Percentiles rank a stretch among this genome's conserved stretches.
These are phyloP conservation scores for Pseudococcus jackbeardsleyi DNA, from an alignment of 2,888 invertebrate genomes.

Conservation along the genomic window DNA sequence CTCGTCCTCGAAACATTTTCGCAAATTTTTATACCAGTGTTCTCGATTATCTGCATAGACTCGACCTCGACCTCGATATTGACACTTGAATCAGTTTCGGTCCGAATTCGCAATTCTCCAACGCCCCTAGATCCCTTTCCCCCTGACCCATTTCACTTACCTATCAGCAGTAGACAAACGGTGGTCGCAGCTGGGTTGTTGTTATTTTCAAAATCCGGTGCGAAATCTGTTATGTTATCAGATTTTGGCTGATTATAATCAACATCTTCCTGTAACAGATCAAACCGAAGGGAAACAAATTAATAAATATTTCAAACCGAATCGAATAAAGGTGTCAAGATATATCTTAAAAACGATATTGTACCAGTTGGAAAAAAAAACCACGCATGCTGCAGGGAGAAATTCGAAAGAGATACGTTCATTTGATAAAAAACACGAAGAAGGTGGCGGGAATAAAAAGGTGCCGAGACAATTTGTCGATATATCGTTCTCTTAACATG, in stretches of 20 bases:
- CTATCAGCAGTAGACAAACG: conserved; percentile 54
- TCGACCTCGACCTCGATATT: conserved; percentile 15
- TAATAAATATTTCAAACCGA: neutral
- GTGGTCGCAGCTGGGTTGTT: conserved; percentile 46
- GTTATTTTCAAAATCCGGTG: conserved; percentile 25
- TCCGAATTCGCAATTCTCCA: neutral
- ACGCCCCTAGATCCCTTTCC: neutral
- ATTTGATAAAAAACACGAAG: neutral
- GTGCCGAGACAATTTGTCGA: conserved; percentile 31
- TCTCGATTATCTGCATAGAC: neutral
- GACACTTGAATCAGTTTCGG: conserved; percentile 1
- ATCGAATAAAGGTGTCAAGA: neutral
- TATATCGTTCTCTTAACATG: neutral
- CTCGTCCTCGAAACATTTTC: conserved; percentile 24
- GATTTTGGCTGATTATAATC: conserved; percentile 61
- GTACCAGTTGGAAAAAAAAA: neutral
- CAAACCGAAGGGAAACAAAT: neutral
- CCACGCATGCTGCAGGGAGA: neutral
- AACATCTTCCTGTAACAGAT: conserved; percentile 52
- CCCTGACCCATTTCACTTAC: conserved; percentile 6
- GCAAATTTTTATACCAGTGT: neutral
- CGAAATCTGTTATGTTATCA: conserved; percentile 54
- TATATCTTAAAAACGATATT: neutral
- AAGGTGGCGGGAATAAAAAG: neutral
- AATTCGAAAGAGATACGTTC: neutral